These are phyloP conservation scores for Zoanthus solanderi DNA, from an alignment of 92 coral and sea anemone genomes.

Conservation along the genomic window DNA sequence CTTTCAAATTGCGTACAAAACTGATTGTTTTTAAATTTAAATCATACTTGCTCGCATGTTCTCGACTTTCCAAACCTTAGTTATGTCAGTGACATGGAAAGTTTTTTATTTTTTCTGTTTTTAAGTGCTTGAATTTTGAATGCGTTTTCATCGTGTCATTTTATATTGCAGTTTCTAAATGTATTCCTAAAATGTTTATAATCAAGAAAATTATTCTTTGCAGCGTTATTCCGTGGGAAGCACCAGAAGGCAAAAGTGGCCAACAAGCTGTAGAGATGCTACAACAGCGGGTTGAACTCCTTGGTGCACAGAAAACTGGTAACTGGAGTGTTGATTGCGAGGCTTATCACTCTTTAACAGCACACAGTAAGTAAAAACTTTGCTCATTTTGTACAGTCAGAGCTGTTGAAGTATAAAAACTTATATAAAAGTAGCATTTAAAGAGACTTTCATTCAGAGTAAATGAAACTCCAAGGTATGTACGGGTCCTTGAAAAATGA, in stretches of 20 bases:
- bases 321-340: slow-evolving; percentile 96
- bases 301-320: slow-evolving; percentile 91
- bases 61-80: too few species aligned
- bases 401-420: neutral
- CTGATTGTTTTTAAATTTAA: too few species aligned
- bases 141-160: too few species aligned
- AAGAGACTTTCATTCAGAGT: too few species aligned
- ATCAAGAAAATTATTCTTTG: neutral
- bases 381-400: neutral
- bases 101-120: too few species aligned
- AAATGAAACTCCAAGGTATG: too few species aligned
- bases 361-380: slow-evolving; percentile 62
- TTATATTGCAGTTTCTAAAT: too few species aligned
- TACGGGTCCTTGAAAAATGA: too few species aligned
- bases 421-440: neutral
- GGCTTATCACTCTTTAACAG: slow-evolving; percentile 80
- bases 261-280: slow-evolving; percentile 89
- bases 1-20: too few species aligned
- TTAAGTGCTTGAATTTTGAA: too few species aligned
- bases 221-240: slow-evolving; percentile 92
- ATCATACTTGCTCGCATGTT: too few species aligned
- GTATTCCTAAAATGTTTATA: neutral
- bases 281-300: slow-evolving; percentile 84
- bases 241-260: slow-evolving; percentile 90
- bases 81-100: too few species aligned